Evolutionary conservation across 1,140 invertebrate species (phyloP).

Genomic region (Lepidostoma basale): DNA sequence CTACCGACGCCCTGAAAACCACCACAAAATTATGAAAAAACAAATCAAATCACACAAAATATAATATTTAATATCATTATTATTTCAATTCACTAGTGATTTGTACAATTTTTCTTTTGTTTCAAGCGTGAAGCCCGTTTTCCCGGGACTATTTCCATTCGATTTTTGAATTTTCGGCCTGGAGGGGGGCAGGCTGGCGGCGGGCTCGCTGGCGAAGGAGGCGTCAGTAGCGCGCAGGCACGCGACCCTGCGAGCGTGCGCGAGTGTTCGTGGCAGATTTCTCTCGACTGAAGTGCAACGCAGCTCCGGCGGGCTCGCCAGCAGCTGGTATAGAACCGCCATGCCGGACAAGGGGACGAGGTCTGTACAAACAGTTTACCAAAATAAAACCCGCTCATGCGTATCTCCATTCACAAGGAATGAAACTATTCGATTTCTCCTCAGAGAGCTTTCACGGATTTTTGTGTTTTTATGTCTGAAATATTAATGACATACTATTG

Average conservation of each 20-base stretch:
- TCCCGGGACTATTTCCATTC: constrained; percentile 35
- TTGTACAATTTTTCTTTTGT: neutral
- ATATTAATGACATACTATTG: neutral
- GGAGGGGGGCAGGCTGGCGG: constrained; percentile 45
- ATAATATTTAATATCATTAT: neutral
- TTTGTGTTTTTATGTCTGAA: neutral
- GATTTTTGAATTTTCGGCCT: constrained; percentile 17
- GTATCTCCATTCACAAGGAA: neutral
- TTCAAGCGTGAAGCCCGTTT: neutral
- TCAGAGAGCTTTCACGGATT: neutral
- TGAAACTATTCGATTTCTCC: neutral
- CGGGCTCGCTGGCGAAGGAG: constrained; percentile 47
- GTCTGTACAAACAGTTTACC: constrained; percentile 13
- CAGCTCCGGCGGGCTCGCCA: constrained; percentile 50
- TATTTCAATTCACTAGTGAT: neutral
- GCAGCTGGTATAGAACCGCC: constrained; percentile 8
- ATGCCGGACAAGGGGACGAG: constrained; percentile 20
- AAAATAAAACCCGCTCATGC: neutral
- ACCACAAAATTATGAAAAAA: neutral
- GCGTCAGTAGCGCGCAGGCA: constrained; percentile 57
- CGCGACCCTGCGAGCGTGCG: constrained; percentile 47
- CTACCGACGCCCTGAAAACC: neutral
- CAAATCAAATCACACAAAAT: neutral
- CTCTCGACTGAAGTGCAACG: constrained; percentile 31
- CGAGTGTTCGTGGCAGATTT: neutral